phyloP scores from a whole-genome alignment of 1,140 invertebrate genomes.

The Drosophila nigromelanica region DNA sequence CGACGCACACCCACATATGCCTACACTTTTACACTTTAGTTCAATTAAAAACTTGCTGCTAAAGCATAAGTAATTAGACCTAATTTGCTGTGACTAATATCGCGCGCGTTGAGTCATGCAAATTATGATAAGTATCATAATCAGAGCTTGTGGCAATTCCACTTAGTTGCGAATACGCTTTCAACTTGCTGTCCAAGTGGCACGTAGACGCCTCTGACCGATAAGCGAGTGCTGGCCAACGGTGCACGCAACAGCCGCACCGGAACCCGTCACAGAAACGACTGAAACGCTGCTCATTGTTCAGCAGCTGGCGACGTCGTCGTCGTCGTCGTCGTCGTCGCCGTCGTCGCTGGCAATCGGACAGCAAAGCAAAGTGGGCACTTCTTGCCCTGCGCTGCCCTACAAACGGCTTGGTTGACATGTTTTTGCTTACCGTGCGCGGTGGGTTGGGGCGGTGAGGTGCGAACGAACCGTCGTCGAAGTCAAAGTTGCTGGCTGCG shows the following conservation, averaged over 20 bases:
- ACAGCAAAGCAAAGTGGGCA: slow-evolving; percentile 12
- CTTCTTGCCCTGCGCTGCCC: slow-evolving; percentile 32
- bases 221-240: slow-evolving; percentile 26
- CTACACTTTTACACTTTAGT: neutral
- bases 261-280: slow-evolving; percentile 72
- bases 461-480: neutral
- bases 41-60: neutral
- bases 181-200: neutral
- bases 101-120: slow-evolving; percentile 4
- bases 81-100: slow-evolving; percentile 25
- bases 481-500: slow-evolving; percentile 33
- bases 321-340: slow-evolving; percentile 26
- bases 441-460: neutral
- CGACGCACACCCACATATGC: neutral
- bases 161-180: neutral
- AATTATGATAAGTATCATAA: neutral
- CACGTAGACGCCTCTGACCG: slow-evolving; percentile 48
- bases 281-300: slow-evolving; percentile 57
- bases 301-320: slow-evolving; percentile 40
- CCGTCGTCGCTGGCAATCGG: slow-evolving; percentile 13
- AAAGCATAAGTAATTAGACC: slow-evolving; percentile 8
- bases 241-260: slow-evolving; percentile 58
- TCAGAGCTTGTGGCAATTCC: slow-evolving; percentile 5
- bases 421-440: slow-evolving; percentile 34
- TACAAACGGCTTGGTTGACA: slow-evolving; percentile 54